A percentile compares a stretch with the other conserved stretches of the same genome.
phyloP scores from a whole-genome alignment of 2,797 vertebrate species.

The Phyllotis vaccarum region DNA sequence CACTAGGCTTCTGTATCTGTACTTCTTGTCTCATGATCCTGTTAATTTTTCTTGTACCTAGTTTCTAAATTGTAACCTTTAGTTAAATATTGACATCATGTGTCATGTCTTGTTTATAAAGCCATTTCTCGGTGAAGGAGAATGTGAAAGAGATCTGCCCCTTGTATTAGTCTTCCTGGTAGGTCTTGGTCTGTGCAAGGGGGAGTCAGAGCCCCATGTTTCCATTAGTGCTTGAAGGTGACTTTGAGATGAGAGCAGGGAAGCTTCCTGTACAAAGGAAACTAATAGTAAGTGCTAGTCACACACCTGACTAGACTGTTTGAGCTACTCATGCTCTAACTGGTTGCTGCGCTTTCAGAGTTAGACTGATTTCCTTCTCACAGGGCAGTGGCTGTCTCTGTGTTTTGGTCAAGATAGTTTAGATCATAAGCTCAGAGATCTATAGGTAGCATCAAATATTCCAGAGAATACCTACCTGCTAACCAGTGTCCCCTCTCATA shows the following conservation, averaged over 20 bases:
- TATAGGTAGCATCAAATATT: slow-evolving; percentile 55
- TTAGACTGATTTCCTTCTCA: slow-evolving; percentile 54
- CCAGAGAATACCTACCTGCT: slow-evolving; percentile 48
- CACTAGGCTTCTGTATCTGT: slow-evolving; percentile 29
- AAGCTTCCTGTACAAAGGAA: slow-evolving; percentile 22
- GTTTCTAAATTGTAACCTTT: slow-evolving; percentile 60
- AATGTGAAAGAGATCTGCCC: slow-evolving; percentile 14
- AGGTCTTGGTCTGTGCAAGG: slow-evolving; percentile 63
- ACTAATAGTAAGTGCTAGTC: not conserved
- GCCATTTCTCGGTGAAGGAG: slow-evolving; percentile 39
- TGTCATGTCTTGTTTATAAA: slow-evolving; percentile 35
- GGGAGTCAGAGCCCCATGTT: slow-evolving; percentile 25
- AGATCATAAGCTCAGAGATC: slow-evolving; percentile 68
- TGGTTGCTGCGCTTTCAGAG: slow-evolving; percentile 51
- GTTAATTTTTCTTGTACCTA: slow-evolving; percentile 40
- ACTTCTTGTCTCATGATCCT: slow-evolving; percentile 51
- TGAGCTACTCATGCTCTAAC: slow-evolving; percentile 58
- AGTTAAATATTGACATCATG: slow-evolving; percentile 33
- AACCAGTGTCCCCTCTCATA: slow-evolving; percentile 61
- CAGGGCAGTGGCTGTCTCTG: slow-evolving; percentile 61
- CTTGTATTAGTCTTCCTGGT: not conserved
- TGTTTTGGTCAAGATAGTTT: slow-evolving; percentile 70
- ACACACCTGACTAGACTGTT: slow-evolving; percentile 58
- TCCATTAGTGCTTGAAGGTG: slow-evolving; percentile 71
- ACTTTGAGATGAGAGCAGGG: slow-evolving; percentile 76